Conservation (phyloP, 2,797 vertebrate genomes). For the Ispidina picta region DNA sequence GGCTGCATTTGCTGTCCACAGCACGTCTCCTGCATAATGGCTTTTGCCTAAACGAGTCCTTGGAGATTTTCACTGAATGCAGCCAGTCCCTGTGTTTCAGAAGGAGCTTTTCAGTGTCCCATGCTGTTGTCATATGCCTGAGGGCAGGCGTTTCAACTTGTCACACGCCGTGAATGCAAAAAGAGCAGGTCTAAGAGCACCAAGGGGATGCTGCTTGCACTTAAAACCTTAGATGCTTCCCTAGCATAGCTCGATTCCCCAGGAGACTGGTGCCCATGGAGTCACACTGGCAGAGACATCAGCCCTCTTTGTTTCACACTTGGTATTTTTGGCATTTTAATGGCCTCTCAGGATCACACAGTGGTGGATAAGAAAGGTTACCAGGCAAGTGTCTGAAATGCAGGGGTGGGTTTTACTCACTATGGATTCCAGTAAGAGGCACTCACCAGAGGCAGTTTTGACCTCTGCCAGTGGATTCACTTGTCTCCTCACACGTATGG, state of each 20-base stretch:
- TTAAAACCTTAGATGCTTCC: not conserved
- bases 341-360: not conserved
- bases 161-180: not conserved
- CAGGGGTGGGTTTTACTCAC: not conserved
- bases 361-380: not conserved
- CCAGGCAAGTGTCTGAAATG: not conserved
- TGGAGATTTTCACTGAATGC: not conserved
- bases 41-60: not conserved
- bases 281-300: not conserved
- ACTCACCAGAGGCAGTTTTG: not conserved
- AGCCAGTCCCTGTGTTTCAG: not conserved
- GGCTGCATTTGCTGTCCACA: not conserved
- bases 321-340: not conserved
- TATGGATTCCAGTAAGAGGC: not conserved
- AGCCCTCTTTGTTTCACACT: not conserved
- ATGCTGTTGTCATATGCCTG: not conserved
- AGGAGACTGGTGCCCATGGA: not conserved
- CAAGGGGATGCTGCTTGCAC: not conserved
- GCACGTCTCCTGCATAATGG: accelerated
- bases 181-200: not conserved
- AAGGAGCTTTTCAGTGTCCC: not conserved
- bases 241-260: not conserved
- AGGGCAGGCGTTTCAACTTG: not conserved
- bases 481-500: not conserved
- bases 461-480: not conserved